phyloP scores from a whole-genome alignment of 2,797 vertebrate species.

The Sebastes trivittatus region DNA sequence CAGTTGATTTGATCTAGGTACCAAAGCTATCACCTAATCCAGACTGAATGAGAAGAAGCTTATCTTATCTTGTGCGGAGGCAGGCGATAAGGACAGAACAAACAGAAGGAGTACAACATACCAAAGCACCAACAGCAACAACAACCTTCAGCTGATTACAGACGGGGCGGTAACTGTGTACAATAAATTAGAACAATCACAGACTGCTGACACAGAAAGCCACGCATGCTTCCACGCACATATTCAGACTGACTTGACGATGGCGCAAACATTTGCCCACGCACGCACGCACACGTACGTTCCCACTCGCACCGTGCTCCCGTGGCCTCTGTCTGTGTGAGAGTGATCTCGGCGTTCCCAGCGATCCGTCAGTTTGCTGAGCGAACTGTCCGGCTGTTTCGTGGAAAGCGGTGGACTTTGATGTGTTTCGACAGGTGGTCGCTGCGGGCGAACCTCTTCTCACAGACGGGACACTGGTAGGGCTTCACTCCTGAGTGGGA shows the following conservation, averaged over 20 bases:
- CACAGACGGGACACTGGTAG: conserved; percentile 93
- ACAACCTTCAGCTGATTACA: conserved; percentile 31
- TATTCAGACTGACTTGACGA: not conserved
- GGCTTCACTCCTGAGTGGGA: conserved; percentile 97
- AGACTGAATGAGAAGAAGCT: conserved; percentile 49
- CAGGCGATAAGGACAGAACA: conserved; percentile 33
- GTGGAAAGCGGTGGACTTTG: conserved; percentile 96
- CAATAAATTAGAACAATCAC: conserved; percentile 69
- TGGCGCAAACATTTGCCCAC: not conserved
- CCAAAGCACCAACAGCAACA: conserved; percentile 39
- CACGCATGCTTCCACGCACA: not conserved
- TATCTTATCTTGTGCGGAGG: conserved; percentile 48
- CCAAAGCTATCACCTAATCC: conserved; percentile 43
- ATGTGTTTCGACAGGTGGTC: conserved; percentile 98
- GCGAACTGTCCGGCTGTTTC: conserved; percentile 88
- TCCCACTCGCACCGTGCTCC: not conserved
- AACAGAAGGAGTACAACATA: conserved; percentile 28
- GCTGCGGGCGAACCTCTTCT: conserved; percentile 97
- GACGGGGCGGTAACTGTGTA: conserved; percentile 23
- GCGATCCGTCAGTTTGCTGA: conserved; percentile 84
- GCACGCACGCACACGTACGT: not conserved
- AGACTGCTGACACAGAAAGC: conserved; percentile 7
- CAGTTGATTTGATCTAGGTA: conserved; percentile 46
- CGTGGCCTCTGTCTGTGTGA: conserved; percentile 18
- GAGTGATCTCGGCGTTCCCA: conserved; percentile 12